A percentile compares a stretch with the other conserved stretches of the same genome.
Evolutionary conservation across 1,140 invertebrate genomes (phyloP).

Genomic region (Holcopasites calliopsidis): DNA sequence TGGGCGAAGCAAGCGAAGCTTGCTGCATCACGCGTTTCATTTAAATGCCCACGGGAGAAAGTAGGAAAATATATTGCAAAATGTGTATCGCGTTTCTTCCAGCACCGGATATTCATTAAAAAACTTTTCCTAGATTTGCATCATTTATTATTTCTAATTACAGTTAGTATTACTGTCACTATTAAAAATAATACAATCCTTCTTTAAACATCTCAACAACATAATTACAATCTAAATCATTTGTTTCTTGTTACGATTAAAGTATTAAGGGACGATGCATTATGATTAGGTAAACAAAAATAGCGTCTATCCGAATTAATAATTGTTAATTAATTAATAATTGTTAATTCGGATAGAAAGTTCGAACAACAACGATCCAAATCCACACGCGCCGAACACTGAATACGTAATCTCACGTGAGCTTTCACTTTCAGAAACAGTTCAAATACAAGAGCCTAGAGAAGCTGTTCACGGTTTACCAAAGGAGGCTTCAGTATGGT

Average conservation of each 20-base stretch:
- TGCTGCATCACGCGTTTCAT: not conserved
- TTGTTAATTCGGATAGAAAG: slow-evolving; percentile 15
- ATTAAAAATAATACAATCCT: not conserved
- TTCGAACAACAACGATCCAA: slow-evolving; percentile 21
- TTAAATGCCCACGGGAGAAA: not conserved
- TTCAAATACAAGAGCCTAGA: slow-evolving; percentile 87
- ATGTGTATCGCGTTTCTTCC: not conserved
- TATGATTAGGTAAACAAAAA: too few relatives aligned
- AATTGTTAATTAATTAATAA: too few relatives aligned
- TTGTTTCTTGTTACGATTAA: not conserved
- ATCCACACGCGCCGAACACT: not conserved
- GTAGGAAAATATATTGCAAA: not conserved
- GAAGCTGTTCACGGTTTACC: slow-evolving; percentile 86
- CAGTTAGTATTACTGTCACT: too few relatives aligned
- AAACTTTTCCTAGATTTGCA: too few relatives aligned
- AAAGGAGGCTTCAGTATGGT: slow-evolving; percentile 87
- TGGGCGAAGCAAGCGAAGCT: not conserved
- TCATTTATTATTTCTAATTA: too few relatives aligned
- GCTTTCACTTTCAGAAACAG: slow-evolving; percentile 83
- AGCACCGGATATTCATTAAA: too few relatives aligned
- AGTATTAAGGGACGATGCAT: too few relatives aligned
- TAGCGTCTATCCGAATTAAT: too few relatives aligned
- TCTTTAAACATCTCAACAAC: not conserved
- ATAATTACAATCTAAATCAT: not conserved
- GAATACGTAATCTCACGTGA: slow-evolving; percentile 43